Base-by-base conservation (phyloP, 2,888 invertebrate genomes). In the Craniophora ligustri region DNA sequence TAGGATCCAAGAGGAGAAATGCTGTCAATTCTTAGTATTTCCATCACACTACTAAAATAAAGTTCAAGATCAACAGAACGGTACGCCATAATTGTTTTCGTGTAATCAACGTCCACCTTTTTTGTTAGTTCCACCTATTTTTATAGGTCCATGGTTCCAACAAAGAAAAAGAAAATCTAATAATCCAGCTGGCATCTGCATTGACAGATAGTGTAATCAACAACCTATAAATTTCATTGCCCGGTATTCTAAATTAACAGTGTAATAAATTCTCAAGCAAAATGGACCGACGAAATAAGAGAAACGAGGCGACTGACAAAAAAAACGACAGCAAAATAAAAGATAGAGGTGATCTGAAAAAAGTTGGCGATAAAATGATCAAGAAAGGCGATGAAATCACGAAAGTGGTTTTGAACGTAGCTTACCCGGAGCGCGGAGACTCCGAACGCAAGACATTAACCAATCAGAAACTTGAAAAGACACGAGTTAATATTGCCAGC, bases 381-480 rank as follows among this genome's bases (percentile, higher is more conserved):
- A 19, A 47, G 47, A 54, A 34, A 42, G 21, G 41, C 31, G 23
- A 57, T 15, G 58, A 41, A 3, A 45, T 13, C 8, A 30, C 14
- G 0, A 31, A 46, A 0, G 11, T 39, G 0, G 46, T 41, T n/a
- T 15, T 48, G 1, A 45, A 57, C 39, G 15, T 65, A 23, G 18
- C 28, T 1, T 48, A 67, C 6, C 56, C 67, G 0, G 83, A 81
- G 6, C 54, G 78, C 3, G 84, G 81, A 0, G 84, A 85, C 36
- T 49, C 72, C 0, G 55, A 38, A 4, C 23, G 18, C 2, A 61
- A 64, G 23, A 3, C 7, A 11, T 1, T 3, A 5, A 30, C 5
- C 7, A 23, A 44, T 38, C n/a, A 49, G 31, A 65, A 49, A 19
- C 15, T 30, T 14, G 36, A 32, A 16, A 39, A 46, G 23, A n/a